Evolutionary conservation across 2,888 invertebrate genomes (phyloP), one percentile per base, ranked within the genome.

Genomic region (Cheilosia variabilis): DNA sequence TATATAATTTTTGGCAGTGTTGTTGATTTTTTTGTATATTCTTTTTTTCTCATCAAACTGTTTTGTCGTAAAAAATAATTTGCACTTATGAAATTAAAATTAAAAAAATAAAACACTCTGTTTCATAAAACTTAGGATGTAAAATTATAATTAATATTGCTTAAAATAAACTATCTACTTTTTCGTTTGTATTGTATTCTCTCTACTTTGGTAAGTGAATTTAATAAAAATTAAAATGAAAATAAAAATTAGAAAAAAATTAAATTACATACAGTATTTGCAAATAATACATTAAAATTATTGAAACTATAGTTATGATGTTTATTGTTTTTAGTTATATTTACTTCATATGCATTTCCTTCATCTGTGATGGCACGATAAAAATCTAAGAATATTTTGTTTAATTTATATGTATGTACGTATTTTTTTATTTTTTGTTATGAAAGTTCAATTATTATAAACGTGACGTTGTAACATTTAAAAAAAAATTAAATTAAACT

Each of bases 1-100:
- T 87, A 63, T 82, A 69, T 63, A 69, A 80, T 87, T 87, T 87
- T 87, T 87, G 87, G 87, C 87, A 87, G 87, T 87, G 87, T 87
- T 86, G 75, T 87, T 79, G 31, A 78, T 87, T 58, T 80, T 68
- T 34, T 73, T 63, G 79, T 79, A 68, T 81, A 78, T 80, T 87
- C 71, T 58, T 69, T 76, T 69, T 68, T 83, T 71, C 66, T 43
- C 69, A 81, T 71, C 68, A 66, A 65, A 79, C 47, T 69, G 60
- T 69, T 75, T 34, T 75, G 65, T 81, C 24, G 66, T 86, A 81
- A 81, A 86, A 86, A 81, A 57, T 86, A 81, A 77, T 86, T 86
- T 86, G 86, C 80, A 86, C 86, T 86, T 86, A 86, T 24, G 62
- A 81, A 86, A 77, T 58, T 72, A 76, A 50, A 73, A 68, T 55